Evolutionary conservation across 2,113 vertebrate genomes (phyloP), one percentile per base, ranked within the genome.

Genomic region (Heptranchias perlo): DNA sequence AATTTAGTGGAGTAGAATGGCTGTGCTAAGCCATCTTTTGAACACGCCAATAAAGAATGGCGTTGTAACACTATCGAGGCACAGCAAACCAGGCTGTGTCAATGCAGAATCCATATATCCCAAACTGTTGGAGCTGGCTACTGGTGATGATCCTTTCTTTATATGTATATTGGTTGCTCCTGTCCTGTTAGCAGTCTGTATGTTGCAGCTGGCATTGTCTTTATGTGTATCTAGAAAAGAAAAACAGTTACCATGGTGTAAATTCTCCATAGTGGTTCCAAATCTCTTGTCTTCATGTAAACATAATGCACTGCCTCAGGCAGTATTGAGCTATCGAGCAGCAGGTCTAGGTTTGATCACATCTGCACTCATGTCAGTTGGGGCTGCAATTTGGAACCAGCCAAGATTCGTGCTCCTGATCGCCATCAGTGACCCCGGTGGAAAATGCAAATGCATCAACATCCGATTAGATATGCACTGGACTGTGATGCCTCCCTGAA

Each of bases 201-300:
- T 0, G 99, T 99, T 39, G 99, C 98, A 0, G 98, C 98, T 0
- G 99, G 99, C 99, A 99, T 99, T 0, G 98, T 99, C 98, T 99
- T 99, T 97, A 99, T 98, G 96, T 99, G 99, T 69, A 99, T 99
- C 99, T 99, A 96, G 4, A 82, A 91, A 89, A 96, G 25, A 96
- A 58, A 91, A 73, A 95, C 39, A 47, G 61, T 94, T 67, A 93
- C 16, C n/a, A 39, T 8, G 18, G 21, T 3, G 0, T 58, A 93
- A 93, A 62, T 62, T 39, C 8, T 82, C 78, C 78, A 44, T 4
- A 82, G 5, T 39, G 44, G 61, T 62, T 92, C 58, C 16, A 92
- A 62, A 62, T 93, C 58, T 93, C 58, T n/a, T 7, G 16, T 21
- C 89, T 93, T 93, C 35, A 16, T 18, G 52, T 11, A 62, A 93